Evolutionary conservation across 2,888 invertebrate genomes (phyloP).

Genomic region (Lissocephala sabroskyi): DNA sequence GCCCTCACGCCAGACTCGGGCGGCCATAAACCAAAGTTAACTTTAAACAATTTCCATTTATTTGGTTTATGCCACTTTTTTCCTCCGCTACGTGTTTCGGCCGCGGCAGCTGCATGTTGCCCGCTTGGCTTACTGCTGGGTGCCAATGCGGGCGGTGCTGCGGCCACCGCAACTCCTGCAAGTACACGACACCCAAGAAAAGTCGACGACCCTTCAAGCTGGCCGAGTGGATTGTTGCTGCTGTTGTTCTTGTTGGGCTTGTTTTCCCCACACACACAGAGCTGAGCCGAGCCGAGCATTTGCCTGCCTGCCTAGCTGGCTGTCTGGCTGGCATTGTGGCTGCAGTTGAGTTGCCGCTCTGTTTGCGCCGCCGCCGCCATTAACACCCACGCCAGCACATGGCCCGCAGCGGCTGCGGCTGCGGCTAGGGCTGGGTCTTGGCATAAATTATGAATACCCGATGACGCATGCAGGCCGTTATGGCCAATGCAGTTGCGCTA

Average conservation of each 20-base stretch:
- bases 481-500: constrained; percentile 28
- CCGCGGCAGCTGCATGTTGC: constrained; percentile 53
- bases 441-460: constrained; percentile 64
- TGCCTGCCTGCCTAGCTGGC: constrained; percentile 2
- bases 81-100: constrained; percentile 15
- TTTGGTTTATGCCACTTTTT: constrained; percentile 54
- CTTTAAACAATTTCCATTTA: constrained; percentile 65
- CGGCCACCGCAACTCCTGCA: neutral
- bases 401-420: constrained; percentile 13
- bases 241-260: constrained; percentile 43
- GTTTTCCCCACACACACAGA: constrained; percentile 46
- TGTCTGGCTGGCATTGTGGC: constrained; percentile 6
- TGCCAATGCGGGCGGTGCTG: constrained; percentile 5
- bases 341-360: constrained; percentile 37
- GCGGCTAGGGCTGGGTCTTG: constrained; percentile 31
- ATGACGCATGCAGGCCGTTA: constrained; percentile 58
- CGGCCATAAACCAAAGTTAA: constrained; percentile 62
- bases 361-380: constrained; percentile 44
- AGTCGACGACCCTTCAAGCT: constrained; percentile 57
- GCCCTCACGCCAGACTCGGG: neutral
- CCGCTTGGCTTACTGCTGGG: too few species aligned
- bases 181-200: constrained; percentile 15
- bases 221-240: constrained; percentile 24
- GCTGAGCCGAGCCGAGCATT: neutral
- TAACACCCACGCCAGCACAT: constrained; percentile 51